phyloP scores from a whole-genome alignment of 2,113 vertebrate genomes.

The Nothocercus nigrocapillus region DNA sequence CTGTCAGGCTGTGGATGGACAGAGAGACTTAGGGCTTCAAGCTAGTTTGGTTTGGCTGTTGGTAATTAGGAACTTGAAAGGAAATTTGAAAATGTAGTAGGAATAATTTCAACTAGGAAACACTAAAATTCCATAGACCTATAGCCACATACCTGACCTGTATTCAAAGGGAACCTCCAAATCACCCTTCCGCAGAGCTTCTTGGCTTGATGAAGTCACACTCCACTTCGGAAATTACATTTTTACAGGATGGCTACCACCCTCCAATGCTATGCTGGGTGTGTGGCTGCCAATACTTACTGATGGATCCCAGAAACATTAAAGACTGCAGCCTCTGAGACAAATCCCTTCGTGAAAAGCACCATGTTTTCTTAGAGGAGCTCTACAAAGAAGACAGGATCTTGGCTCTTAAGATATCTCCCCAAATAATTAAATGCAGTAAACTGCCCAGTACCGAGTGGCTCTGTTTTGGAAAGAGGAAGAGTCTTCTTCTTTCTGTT shows the following conservation, averaged over 20 bases:
- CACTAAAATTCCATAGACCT: neutral
- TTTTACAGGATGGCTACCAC: neutral
- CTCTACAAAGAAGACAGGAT: neutral
- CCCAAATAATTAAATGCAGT: neutral
- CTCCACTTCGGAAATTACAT: neutral
- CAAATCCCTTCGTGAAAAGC: neutral
- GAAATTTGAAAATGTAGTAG: conserved; percentile 9
- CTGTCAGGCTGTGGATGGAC: conserved; percentile 6
- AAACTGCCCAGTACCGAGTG: neutral
- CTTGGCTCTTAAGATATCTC: neutral
- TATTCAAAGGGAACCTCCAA: neutral
- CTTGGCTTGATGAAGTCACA: neutral
- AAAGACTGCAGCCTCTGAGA: neutral
- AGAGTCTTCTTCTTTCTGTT: neutral
- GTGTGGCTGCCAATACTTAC: neutral
- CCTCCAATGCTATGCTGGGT: neutral
- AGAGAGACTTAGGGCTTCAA: conserved; percentile 1
- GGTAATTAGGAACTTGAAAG: conserved; percentile 44
- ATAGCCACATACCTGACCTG: neutral
- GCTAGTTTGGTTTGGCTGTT: conserved; percentile 46
- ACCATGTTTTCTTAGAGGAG: neutral
- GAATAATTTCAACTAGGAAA: conserved; percentile 17
- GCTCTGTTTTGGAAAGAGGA: neutral
- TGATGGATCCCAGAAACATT: neutral
- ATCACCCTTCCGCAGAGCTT: neutral